Conservation (phyloP, 2,113 vertebrate genomes). For the Himantopus leucocephalus region DNA sequence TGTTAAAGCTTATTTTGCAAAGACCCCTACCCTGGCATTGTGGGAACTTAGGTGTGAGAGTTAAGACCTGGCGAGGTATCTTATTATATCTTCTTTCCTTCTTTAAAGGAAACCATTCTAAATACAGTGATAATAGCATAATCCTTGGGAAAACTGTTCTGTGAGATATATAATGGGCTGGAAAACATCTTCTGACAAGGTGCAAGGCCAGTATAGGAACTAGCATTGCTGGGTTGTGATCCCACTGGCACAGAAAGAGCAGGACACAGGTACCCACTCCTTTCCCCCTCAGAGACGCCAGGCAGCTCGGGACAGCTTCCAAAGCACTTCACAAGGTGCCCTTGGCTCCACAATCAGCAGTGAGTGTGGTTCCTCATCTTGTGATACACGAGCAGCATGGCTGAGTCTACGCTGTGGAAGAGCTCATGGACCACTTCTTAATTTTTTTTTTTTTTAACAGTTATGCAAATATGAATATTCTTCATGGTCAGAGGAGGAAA, state of each 20-base stretch:
- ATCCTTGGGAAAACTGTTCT: too few relatives aligned
- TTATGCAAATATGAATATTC: background rate
- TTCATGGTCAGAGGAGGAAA: background rate
- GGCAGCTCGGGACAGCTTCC: background rate
- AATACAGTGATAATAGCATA: too few relatives aligned
- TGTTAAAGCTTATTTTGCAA: too few relatives aligned
- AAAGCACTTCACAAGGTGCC: background rate
- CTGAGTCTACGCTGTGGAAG: background rate
- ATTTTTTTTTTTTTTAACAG: background rate
- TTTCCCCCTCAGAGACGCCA: background rate
- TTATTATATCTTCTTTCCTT: too few relatives aligned
- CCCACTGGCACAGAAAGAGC: background rate
- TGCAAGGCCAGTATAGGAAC: background rate
- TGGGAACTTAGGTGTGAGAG: too few relatives aligned
- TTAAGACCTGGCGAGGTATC: too few relatives aligned
- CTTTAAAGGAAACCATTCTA: too few relatives aligned
- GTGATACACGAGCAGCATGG: background rate
- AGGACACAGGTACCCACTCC: background rate
- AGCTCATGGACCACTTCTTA: background rate
- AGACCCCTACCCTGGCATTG: too few relatives aligned
- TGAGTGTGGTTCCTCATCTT: background rate
- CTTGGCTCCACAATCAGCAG: background rate
- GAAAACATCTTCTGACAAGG: background rate
- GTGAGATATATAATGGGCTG: background rate
- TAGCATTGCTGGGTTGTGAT: background rate